phyloP scores from a whole-genome alignment of 1,140 invertebrate species.

The Hermatobates lingyangjiaoensis region DNA sequence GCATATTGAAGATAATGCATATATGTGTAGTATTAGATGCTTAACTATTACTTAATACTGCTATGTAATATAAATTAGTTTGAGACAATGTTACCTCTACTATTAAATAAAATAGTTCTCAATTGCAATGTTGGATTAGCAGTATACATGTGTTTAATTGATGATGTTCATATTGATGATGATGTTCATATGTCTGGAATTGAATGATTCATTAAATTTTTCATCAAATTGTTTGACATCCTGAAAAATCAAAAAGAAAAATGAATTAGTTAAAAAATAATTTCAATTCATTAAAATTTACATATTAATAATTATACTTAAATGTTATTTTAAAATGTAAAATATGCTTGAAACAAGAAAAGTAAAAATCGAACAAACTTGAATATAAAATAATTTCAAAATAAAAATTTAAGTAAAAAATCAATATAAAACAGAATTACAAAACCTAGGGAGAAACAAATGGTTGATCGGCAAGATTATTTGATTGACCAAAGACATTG shows the following conservation, averaged over 20 bases:
- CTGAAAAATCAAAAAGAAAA: constrained; percentile 1
- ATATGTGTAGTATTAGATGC: too few species aligned
- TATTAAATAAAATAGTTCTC: too few species aligned
- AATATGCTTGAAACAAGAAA: neutral
- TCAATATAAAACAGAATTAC: neutral
- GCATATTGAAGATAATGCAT: too few species aligned
- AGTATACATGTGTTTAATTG: too few species aligned
- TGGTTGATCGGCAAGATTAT: too few species aligned
- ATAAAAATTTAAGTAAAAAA: neutral
- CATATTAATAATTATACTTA: neutral
- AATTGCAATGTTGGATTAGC: too few species aligned
- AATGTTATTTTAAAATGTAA: neutral
- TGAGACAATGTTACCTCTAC: too few species aligned
- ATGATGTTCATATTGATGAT: too few species aligned
- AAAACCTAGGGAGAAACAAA: too few species aligned
- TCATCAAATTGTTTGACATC: constrained; percentile 10
- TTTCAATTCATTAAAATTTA: neutral
- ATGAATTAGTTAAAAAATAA: neutral
- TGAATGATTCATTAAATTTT: constrained; percentile 8
- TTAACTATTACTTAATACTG: too few species aligned
- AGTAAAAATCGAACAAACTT: neutral
- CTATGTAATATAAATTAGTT: too few species aligned
- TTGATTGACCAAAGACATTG: too few species aligned
- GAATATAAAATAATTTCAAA: neutral
- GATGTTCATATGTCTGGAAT: constrained; percentile 7